These are phyloP conservation scores for Anthonomus grandis DNA, from an alignment of 1,140 invertebrate species.

Conservation along the genomic window DNA sequence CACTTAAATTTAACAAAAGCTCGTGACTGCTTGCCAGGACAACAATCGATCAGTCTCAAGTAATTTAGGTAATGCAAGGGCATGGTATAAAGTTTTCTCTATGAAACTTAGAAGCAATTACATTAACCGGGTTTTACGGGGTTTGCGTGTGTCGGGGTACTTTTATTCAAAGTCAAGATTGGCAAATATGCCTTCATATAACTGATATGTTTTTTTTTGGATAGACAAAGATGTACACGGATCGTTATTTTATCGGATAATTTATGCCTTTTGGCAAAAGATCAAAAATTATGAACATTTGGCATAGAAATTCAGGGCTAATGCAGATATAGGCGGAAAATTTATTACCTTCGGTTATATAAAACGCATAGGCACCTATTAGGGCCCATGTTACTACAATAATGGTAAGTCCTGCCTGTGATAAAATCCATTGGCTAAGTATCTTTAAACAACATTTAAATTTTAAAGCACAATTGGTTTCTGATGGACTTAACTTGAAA, in stretches of 20 bases:
- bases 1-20: too few species aligned
- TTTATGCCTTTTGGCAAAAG: too few species aligned
- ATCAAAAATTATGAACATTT: too few species aligned
- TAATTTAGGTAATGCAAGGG: conserved; percentile 1
- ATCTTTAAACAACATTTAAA: conserved; percentile 38
- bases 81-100: neutral
- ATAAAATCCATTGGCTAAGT: conserved; percentile 47
- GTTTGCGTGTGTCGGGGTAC: neutral
- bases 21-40: too few species aligned
- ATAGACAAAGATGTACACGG: too few species aligned
- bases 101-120: conserved; percentile 6
- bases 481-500: conserved; percentile 35
- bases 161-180: neutral
- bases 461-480: conserved; percentile 31
- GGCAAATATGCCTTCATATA: too few species aligned
- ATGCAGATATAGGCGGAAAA: too few species aligned
- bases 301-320: too few species aligned
- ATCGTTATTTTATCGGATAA: too few species aligned
- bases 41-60: too few species aligned
- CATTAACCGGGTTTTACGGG: neutral
- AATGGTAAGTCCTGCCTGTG: conserved; percentile 52
- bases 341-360: conserved; percentile 54
- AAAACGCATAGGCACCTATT: conserved; percentile 56
- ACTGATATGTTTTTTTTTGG: too few species aligned
- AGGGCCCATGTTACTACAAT: conserved; percentile 56